Evolutionary conservation across 2,888 invertebrate species (phyloP), one percentile per base, ranked within the genome.

Genomic region (Sminthurides aquaticus): DNA sequence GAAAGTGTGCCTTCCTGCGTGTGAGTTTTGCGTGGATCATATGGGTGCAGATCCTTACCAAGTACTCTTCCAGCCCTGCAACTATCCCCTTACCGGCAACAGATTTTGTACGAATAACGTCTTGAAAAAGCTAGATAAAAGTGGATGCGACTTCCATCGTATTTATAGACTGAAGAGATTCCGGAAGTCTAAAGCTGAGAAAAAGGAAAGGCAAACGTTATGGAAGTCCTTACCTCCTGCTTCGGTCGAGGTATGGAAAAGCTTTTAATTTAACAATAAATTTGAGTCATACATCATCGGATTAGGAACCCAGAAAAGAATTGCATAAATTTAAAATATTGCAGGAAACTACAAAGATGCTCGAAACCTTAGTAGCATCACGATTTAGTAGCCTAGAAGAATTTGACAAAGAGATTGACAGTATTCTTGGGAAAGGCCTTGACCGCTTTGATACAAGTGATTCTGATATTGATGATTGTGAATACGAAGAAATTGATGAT

Each of bases 71-170:
- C 43, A 62, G 24, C 48, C 29, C 3, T 62, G 62, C 22, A 43
- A 24, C 25, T 48, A 62, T 18, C 62, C 48, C 8, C n/a, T 56
- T 18, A 28, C 54, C 24, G 24, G 25, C 15, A 29, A 55, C 11
- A 28, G 55, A 15, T 28, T n/a, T n/a, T 62, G 62, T 25, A 26
- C 34, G 15, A 15, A 20, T 54, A n/a, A 22, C 20, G 18, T 56
- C 11, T 11, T 62, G 3, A 55, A 56, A 48, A 55, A 43, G 34
- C 22, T 62, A 34, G 62, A 56, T 25, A 55, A 34, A 25, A 25
- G 43, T n/a, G 55, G 62, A 22, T 62, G 62, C 28, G 56, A 56
- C 22, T 28, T 62, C 22, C 62, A 62, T 26, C 34, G 56, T 15
- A 29, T 27, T 26, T 54, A 49, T 18, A 5, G 34, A 11, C 3